Conservation (phyloP, 2,113 vertebrate genomes). For the Cisticola juncidis region DNA sequence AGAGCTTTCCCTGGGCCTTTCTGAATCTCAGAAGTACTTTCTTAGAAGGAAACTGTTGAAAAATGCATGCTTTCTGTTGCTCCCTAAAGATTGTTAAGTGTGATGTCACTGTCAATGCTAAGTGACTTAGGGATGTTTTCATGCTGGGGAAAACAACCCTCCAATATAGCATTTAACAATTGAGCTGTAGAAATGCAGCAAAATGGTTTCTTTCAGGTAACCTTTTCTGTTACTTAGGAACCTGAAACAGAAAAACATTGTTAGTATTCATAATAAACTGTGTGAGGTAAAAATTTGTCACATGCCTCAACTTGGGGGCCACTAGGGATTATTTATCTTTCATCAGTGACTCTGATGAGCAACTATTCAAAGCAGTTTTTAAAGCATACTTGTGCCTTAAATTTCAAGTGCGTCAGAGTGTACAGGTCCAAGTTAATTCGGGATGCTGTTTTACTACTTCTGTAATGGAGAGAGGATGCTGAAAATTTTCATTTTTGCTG, state of each 20-base stretch:
- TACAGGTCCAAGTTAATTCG: neutral
- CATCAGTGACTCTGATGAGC: neutral
- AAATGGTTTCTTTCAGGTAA: neutral
- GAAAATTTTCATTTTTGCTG: neutral
- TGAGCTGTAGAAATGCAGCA: neutral
- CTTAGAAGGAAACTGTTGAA: neutral
- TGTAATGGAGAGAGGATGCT: neutral
- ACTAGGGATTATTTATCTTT: neutral
- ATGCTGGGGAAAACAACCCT: neutral
- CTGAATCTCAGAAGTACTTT: neutral
- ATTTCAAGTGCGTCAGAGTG: neutral
- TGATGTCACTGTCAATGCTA: neutral
- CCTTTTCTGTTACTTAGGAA: neutral
- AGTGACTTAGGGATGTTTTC: neutral
- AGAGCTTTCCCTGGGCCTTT: neutral
- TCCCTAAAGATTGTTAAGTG: neutral
- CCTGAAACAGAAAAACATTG: neutral
- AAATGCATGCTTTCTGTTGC: neutral
- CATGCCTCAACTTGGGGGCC: neutral
- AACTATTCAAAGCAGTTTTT: neutral
- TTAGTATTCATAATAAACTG: neutral
- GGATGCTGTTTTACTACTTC: neutral
- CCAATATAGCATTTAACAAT: neutral
- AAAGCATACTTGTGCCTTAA: neutral
- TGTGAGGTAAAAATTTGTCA: neutral